Evolutionary conservation across 2,888 invertebrate species (phyloP).

Genomic region (Pheosia gnoma): DNA sequence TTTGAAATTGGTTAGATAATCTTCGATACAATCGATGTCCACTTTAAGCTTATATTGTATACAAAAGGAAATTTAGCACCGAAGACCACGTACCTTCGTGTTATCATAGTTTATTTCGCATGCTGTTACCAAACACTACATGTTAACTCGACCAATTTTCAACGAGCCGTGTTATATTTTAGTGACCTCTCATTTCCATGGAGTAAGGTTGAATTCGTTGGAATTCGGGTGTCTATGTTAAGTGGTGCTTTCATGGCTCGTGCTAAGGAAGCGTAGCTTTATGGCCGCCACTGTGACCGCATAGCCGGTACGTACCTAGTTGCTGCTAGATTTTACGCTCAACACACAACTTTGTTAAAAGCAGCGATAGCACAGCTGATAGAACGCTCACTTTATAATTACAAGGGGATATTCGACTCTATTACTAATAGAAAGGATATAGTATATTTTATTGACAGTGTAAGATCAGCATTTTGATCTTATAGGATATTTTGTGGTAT

Average conservation of each 20-base stretch:
- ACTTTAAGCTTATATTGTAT: slow-evolving; percentile 26
- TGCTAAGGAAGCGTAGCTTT: slow-evolving; percentile 74
- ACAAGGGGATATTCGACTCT: background rate
- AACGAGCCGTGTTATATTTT: slow-evolving; percentile 38
- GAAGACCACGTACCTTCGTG: slow-evolving; percentile 64
- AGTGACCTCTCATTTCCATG: slow-evolving; percentile 13
- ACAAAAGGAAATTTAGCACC: slow-evolving; percentile 61
- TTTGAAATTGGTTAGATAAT: background rate
- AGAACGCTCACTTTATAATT: background rate
- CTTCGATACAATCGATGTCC: slow-evolving; percentile 30
- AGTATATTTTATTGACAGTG: too few species aligned
- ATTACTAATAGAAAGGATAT: too few species aligned
- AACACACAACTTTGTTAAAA: slow-evolving; percentile 38
- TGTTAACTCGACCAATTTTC: slow-evolving; percentile 40
- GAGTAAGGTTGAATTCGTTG: slow-evolving; percentile 18
- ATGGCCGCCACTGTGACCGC: slow-evolving; percentile 68
- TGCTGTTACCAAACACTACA: slow-evolving; percentile 69
- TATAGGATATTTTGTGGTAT: too few species aligned
- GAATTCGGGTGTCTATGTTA: slow-evolving; percentile 45
- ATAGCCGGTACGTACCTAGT: slow-evolving; percentile 56
- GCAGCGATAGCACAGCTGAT: slow-evolving; percentile 16
- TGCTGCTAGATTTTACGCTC: slow-evolving; percentile 60
- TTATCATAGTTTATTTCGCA: slow-evolving; percentile 77
- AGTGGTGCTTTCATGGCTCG: slow-evolving; percentile 53
- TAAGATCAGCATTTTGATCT: too few species aligned